These are phyloP conservation scores for Lapara coniferarum DNA, from an alignment of 2,888 invertebrate species.

Conservation along the genomic window DNA sequence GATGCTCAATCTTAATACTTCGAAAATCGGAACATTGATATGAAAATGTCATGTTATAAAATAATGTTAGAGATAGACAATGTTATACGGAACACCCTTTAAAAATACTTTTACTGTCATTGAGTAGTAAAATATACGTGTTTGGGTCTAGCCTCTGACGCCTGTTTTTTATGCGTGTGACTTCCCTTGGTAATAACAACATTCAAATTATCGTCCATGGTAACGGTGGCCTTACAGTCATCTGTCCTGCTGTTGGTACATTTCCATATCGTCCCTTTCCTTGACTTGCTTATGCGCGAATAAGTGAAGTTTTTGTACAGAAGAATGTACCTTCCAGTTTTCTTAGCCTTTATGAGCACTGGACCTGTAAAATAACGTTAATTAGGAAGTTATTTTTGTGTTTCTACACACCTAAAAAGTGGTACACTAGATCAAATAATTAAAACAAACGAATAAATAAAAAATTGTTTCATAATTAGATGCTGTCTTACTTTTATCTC, in stretches of 20 bases:
- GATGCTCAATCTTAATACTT: too few relatives aligned
- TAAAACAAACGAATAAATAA: neutral
- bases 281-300: slow-evolving; percentile 64
- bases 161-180: slow-evolving; percentile 59
- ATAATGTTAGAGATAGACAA: too few relatives aligned
- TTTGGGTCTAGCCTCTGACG: slow-evolving; percentile 57
- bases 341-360: slow-evolving; percentile 64
- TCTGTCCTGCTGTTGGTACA: slow-evolving; percentile 65
- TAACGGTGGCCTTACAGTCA: slow-evolving; percentile 59
- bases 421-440: neutral
- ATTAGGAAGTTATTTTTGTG: neutral
- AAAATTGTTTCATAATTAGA: too few relatives aligned
- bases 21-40: too few relatives aligned
- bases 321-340: slow-evolving; percentile 62
- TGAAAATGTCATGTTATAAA: too few relatives aligned
- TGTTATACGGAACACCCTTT: neutral
- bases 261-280: slow-evolving; percentile 73
- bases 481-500: too few relatives aligned
- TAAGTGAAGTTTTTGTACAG: slow-evolving; percentile 62
- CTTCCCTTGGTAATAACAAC: slow-evolving; percentile 56
- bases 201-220: slow-evolving; percentile 65
- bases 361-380: slow-evolving; percentile 55
- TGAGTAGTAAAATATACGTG: slow-evolving; percentile 73
- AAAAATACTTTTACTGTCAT: slow-evolving; percentile 28
- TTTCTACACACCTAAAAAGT: neutral